Evolutionary conservation across 2,113 vertebrate genomes (phyloP).

Genomic region (Corythoichthys intestinalis): DNA sequence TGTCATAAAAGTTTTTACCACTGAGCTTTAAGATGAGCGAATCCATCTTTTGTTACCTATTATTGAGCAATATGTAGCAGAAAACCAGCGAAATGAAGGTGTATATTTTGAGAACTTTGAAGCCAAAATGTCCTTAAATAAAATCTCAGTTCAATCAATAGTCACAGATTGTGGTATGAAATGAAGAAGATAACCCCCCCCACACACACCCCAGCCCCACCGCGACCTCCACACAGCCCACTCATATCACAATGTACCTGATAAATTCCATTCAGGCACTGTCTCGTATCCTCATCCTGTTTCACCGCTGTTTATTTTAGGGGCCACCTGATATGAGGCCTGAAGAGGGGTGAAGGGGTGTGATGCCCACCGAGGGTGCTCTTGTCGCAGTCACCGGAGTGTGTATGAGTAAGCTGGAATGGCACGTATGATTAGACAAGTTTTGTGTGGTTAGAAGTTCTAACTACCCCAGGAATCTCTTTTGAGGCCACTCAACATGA

Average conservation of each 20-base stretch:
- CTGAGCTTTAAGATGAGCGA: too few species aligned
- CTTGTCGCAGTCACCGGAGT: slow-evolving; percentile 8
- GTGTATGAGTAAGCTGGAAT: slow-evolving; percentile 13
- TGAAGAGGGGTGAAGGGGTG: slow-evolving; percentile 17
- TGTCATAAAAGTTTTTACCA: too few species aligned
- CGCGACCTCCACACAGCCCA: not conserved
- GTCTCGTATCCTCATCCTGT: slow-evolving; percentile 30
- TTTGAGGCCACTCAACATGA: slow-evolving; percentile 24
- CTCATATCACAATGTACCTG: not conserved
- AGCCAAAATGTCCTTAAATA: not conserved
- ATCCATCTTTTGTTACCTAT: not conserved
- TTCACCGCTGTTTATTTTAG: slow-evolving; percentile 45
- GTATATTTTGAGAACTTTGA: not conserved
- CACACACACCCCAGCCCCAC: not conserved
- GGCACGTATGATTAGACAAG: slow-evolving; percentile 32
- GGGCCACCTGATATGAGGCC: slow-evolving; percentile 28
- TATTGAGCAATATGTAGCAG: not conserved
- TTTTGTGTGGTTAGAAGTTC: slow-evolving; percentile 28
- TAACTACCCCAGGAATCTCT: slow-evolving; percentile 36
- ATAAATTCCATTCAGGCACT: slow-evolving; percentile 14
- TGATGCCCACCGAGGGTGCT: slow-evolving; percentile 29
- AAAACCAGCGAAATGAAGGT: not conserved
- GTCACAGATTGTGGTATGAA: not conserved
- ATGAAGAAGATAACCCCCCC: not conserved
- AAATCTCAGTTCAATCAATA: not conserved